Evolutionary conservation across 1,140 invertebrate species (phyloP).

Genomic region (Pachyrhynchus sulphureomaculatus): DNA sequence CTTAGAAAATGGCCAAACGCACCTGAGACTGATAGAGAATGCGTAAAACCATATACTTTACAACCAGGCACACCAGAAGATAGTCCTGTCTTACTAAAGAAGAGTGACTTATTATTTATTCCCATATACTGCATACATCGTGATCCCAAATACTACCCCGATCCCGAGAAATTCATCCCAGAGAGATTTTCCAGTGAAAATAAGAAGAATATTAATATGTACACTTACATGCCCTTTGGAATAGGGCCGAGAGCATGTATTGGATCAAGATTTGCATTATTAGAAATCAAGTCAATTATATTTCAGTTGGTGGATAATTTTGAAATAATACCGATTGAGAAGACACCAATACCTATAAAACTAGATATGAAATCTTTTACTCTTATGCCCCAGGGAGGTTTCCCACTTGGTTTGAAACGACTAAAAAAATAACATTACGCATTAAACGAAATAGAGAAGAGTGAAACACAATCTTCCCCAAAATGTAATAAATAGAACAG

Average conservation of each 20-base stretch:
- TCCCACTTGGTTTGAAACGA: conserved; percentile 46
- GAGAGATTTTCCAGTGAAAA: conserved; percentile 53
- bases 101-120: too few relatives aligned
- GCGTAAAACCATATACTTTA: conserved; percentile 26
- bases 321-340: conserved; percentile 27
- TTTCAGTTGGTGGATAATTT: conserved; percentile 42
- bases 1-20: conserved; percentile 7
- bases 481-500: too few relatives aligned
- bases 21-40: conserved; percentile 15
- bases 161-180: conserved; percentile 55
- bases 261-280: conserved; percentile 43
- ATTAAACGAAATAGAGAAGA: too few relatives aligned
- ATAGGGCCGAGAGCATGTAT: conserved; percentile 53
- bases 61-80: too few relatives aligned
- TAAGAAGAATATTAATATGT: conserved; percentile 44
- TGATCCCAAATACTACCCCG: conserved; percentile 50
- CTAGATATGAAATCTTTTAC: conserved; percentile 31
- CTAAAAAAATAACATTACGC: too few relatives aligned
- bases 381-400: conserved; percentile 31
- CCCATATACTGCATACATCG: too few relatives aligned
- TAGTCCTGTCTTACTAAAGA: too few relatives aligned
- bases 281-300: conserved; percentile 40
- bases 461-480: too few relatives aligned
- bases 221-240: conserved; percentile 57
- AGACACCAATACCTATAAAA: conserved; percentile 40